Percentiles rank a stretch among this genome's conserved stretches.
Evolutionary conservation across 2,113 vertebrate species (phyloP).

Genomic region (Tragelaphus buxtoni): DNA sequence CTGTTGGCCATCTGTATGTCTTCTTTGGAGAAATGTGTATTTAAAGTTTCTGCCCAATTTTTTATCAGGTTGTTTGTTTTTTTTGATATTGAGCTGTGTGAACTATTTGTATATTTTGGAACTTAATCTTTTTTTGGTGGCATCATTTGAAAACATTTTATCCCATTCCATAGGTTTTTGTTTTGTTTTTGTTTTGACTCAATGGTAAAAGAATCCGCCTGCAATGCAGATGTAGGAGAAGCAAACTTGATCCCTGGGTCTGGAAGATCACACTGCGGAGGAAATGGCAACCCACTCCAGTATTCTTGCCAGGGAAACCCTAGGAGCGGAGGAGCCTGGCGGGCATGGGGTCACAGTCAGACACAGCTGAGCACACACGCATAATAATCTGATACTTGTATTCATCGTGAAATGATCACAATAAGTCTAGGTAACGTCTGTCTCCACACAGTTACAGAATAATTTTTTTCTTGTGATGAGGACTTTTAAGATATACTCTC

Average conservation of each 20-base stretch:
- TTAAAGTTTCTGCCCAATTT: background rate
- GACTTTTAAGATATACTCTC: background rate
- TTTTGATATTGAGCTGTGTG: background rate
- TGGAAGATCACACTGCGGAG: accelerated
- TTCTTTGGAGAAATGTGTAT: background rate
- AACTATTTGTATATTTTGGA: background rate
- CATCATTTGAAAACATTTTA: background rate
- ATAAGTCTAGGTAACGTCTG: background rate
- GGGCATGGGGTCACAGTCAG: background rate
- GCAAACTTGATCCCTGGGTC: background rate
- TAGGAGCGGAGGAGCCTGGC: background rate
- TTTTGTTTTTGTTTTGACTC: background rate
- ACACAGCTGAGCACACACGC: background rate
- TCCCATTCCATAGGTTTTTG: background rate
- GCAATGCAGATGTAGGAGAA: background rate
- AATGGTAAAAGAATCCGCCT: background rate
- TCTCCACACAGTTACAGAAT: background rate
- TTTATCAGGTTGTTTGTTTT: background rate
- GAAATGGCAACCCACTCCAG: background rate
- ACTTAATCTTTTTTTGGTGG: background rate
- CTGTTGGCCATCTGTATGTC: background rate
- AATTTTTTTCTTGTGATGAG: background rate
- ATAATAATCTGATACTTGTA: background rate
- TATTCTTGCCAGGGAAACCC: background rate
- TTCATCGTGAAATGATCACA: background rate